These are phyloP conservation scores for Epinotia nisella DNA, from an alignment of 2,888 invertebrate species.

Conservation along the genomic window DNA sequence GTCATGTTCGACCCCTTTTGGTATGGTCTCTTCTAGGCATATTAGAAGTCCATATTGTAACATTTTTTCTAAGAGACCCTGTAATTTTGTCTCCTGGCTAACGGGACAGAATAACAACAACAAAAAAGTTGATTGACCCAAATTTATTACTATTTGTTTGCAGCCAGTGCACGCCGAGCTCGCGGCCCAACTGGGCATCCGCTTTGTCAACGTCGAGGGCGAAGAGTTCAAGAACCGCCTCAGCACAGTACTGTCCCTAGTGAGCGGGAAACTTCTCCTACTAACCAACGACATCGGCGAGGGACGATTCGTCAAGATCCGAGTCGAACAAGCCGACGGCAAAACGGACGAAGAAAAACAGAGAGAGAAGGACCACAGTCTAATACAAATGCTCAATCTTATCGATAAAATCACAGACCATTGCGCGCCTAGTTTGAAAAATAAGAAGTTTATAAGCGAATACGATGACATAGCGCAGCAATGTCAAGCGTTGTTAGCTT, in stretches of 20 bases:
- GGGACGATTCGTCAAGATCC: constrained; percentile 86
- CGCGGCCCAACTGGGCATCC: constrained; percentile 90
- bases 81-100: no score
- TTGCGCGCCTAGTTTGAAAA: constrained; percentile 85
- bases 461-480: constrained; percentile 86
- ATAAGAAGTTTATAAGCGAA: constrained; percentile 71
- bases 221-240: constrained; percentile 88
- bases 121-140: no score
- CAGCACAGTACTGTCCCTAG: constrained; percentile 84
- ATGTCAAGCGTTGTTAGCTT: constrained; percentile 88
- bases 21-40: no score
- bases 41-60: no score
- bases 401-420: constrained; percentile 87
- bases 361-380: constrained; percentile 88
- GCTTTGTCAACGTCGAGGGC: constrained; percentile 92
- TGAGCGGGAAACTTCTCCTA: constrained; percentile 81
- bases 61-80: no score
- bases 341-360: constrained; percentile 85
- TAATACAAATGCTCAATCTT: constrained; percentile 90
- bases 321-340: constrained; percentile 67
- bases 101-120: no score
- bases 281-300: constrained; percentile 78
- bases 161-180: constrained; percentile 89
- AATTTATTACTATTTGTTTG: constrained; percentile 51
- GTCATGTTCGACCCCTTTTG: no score